Base-by-base conservation (phyloP, 2,888 invertebrate genomes). In the Flexamia atlantica region DNA sequence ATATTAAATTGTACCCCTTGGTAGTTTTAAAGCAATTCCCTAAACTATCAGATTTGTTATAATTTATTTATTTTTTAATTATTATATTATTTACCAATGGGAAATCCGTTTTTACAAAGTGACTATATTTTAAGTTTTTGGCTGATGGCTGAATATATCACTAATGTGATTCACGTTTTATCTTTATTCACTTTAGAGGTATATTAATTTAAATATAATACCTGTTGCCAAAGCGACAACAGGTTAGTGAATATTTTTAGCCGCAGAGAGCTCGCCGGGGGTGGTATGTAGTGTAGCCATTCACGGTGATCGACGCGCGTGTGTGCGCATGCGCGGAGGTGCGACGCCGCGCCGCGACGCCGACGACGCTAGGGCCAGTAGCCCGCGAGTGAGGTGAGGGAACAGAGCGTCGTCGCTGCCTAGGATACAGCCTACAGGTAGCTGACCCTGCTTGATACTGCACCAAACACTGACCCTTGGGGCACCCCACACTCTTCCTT, bases 351-450 rank as follows among this genome's bases (percentile, higher is more conserved):
- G 28, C 28, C 30, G 64, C 25, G 64, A 64, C 64, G 64, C 30
- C 64, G 20, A 53, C 53, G 53, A 64, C 64, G 64, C 64, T 30
- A 30, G 28, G 23, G 57, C 64, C 64, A 64, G 64, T 64, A 3
- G 28, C 12, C 28, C 64, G 64, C 64, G 64, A 64, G 64, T 64
- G 64, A 30, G 28, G 64, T 64, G 64, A 25, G 30, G 64, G 1
- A 64, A 30, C 57, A 23, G 46, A 46, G 46, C 46, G 46, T 46
- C 12, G 46, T 3, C 28, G 64, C 30, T 30, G 28, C 28, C 64
- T 64, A 14, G 64, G 64, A 64, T 64, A 64, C 64, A 28, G 64
- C 30, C 64, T 28, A 64, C 64, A 64, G 64, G 64, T 64, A 64
- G 53, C 53, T 64, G 17, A 53, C 53, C 20, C 20, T 53, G 64